Conservation (phyloP, 2,797 vertebrate genomes). For the Paguma larvata region DNA sequence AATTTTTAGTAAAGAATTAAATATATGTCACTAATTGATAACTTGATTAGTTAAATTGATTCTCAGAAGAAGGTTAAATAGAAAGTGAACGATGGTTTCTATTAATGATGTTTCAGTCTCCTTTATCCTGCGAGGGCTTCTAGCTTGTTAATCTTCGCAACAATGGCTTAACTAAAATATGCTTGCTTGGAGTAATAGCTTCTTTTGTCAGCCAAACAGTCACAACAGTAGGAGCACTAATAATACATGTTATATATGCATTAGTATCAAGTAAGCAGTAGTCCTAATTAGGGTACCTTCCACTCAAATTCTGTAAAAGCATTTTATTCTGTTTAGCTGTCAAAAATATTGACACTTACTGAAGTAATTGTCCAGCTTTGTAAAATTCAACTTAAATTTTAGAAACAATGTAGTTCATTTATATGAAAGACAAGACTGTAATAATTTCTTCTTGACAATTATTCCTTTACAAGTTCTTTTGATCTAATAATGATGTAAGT, state of each 20-base stretch:
- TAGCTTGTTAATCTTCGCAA: not conserved
- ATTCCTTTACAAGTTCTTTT: not conserved
- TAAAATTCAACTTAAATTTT: conserved; percentile 7
- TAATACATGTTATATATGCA: not conserved
- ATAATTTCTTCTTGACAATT: not conserved
- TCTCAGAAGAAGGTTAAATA: not conserved
- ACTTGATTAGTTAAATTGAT: conserved; percentile 14
- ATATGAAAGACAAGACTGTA: not conserved
- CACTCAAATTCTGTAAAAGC: not conserved
- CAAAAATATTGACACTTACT: conserved; percentile 22
- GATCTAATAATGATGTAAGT: not conserved
- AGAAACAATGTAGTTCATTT: not conserved
- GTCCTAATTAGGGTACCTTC: not conserved
- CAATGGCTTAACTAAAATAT: not conserved
- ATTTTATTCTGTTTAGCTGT: not conserved
- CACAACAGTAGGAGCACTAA: not conserved
- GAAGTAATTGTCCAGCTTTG: conserved; percentile 9
- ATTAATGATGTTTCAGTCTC: not conserved
- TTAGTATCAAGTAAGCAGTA: not conserved
- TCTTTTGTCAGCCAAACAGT: not conserved
- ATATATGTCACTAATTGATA: not conserved
- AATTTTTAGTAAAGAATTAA: not conserved
- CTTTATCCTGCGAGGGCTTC: not conserved
- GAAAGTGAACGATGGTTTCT: not conserved
- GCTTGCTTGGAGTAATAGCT: not conserved